Base-by-base conservation (phyloP, 2,113 vertebrate species). In the Anhinga rufa region DNA sequence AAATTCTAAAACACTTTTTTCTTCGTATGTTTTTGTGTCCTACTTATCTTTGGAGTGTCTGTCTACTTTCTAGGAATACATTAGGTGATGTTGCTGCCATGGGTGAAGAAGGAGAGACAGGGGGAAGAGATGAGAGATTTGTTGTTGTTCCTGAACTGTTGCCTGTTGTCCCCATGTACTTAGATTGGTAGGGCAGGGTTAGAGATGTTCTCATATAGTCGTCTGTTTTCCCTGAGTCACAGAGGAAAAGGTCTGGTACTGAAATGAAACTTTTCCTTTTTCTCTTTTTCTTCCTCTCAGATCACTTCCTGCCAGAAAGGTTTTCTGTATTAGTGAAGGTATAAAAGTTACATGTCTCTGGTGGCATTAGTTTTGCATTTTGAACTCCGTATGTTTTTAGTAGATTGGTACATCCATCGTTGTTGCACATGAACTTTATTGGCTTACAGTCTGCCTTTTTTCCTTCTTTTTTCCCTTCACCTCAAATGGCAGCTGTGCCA, bases 131-230 rank as follows among this genome's bases (percentile, higher is more conserved):
- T 12, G 49, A 76, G 57, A 3, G 0, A 32, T 58, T 58, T 40
- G 38, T 40, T 1, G 0, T 57, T 76, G 31, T 34, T 75, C 17
- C 29, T 75, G 29, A 61, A 28, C 51, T 34, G 10, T 62, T 72
- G 34, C 17, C 46, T 34, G 10, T 66, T 62, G 31, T 87, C 44
- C 19, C 15, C 9, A 6, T 31, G 48, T 76, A 52, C 24, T 90
- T 76, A 12, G 24, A 38, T 49, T 58, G 9, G 4, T 42, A 49
- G 40, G 44, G n/a, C 34, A 69, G 19, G 4, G 17, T 60, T 86
- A 54, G 74, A 89, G 42, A 31, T 61, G 9, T 77, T 82, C 58
- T 86, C 0, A 0, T 3, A 3, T 5, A 57, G 17, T n/a, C 0
- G 0, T 28, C 52, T 54, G 13, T 75, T 90, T 81, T 74, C 34